Evolutionary conservation across 2,888 invertebrate species (phyloP), one percentile per base, ranked within the genome.

Genomic region (Calliopum simillimum): DNA sequence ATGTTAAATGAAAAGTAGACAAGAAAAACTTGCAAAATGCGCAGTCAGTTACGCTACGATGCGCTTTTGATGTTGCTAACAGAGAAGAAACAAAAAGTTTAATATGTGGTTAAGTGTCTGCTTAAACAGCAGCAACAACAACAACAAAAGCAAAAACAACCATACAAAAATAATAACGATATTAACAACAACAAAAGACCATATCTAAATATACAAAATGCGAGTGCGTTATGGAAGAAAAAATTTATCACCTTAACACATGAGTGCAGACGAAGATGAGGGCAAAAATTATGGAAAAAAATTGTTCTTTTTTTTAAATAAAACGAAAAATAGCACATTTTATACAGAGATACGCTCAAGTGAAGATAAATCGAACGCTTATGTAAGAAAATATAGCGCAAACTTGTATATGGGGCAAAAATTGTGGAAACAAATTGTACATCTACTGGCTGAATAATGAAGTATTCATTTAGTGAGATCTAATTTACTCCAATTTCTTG

Each of bases 211-310:
- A 8, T 8, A 44, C 58, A 66, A 55, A 21, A 33, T 25, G 66
- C 59, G 23, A 43, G 59, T 55, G 65, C 58, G 55, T 74, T 74
- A 62, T 53, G 51, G 56, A n/a, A 62, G 61, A 64, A 49, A 41
- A 33, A 61, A 68, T 73, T 79, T 74, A 75, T 71, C 77, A 69
- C 72, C 73, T 74, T 73, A 71, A 53, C 70, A 73, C 74, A 75
- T 72, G 72, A 72, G 68, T 65, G 69, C 51, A n/a, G 14, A n/a
- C 47, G 16, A 11, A 16, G 46, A 25, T 61, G 55, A 12, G 46
- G 41, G 55, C 46, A 63, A 33, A 33, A 33, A 12, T n/a, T 25
- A 53, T 16, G 19, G 41, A 11, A 58, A 1, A n/a, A 41, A 12
- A 21, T 53, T 12, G 13, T 53, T 21, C 16, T 23, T 23, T 23